Evolutionary conservation across 2,113 vertebrate species (phyloP), one percentile per base, ranked within the genome.

Genomic region (Nerophis lumbriciformis): DNA sequence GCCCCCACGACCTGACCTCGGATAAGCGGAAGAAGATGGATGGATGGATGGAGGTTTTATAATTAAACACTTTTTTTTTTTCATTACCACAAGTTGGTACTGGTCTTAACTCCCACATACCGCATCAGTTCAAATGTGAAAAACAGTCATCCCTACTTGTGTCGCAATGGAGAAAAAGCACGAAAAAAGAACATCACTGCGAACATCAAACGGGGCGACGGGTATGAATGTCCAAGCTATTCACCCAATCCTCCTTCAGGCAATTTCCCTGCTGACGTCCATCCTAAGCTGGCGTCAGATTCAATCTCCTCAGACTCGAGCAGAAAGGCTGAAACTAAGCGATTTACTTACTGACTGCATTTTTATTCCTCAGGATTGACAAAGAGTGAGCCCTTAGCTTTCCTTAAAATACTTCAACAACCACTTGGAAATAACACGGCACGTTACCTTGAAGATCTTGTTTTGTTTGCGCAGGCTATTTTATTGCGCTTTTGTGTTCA

Each of bases 181-280:
- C 48, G 47, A 49, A 62, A 65, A 45, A 63, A 1, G 58, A 69
- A 47, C 53, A 48, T 67, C 44, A 60, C 59, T 61, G 66, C 63
- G 66, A 78, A 75, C 66, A 69, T 68, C 52, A 11, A 56, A 39
- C 10, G 42, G 42, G 42, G 42, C 12, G 42, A 45, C 11, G 42
- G 50, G 61, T 68, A 69, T 55, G 64, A 57, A 59, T 69, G 56
- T 74, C 47, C 54, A 54, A 73, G 72, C 65, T 51, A 38, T 65
- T 73, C 66, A 48, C 49, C 63, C 63, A 80, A 81, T 78, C 67
- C 73, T 42, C 55, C 12, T 53, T 58, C 68, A 45, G 38, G 59
- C 73, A 65, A 79, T 82, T 76, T 76, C 78, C 58, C 61, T 54
- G 51, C 48, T 11, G 35, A 79, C 68, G 54, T 71, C 57, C 42